phyloP scores from a whole-genome alignment of 2,888 invertebrate species.

The Scelioninae gen. 1 region DNA sequence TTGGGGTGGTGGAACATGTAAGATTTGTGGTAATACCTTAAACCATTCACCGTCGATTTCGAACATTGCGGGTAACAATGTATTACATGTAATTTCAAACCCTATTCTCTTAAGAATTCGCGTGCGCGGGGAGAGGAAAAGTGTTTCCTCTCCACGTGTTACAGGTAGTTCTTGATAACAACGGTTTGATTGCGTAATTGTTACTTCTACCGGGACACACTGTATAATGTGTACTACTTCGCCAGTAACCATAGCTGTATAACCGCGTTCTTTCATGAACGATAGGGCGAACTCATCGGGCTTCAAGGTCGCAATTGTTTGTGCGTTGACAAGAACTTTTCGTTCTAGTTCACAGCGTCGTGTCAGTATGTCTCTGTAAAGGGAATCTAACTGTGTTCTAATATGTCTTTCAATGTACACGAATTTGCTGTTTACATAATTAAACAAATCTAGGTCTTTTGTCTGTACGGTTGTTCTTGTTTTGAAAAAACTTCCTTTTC shows the following conservation, averaged over 20 bases:
- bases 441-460: constrained; percentile 61
- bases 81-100: constrained; percentile 59
- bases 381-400: constrained; percentile 53
- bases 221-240: constrained; percentile 69
- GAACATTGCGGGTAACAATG: constrained; percentile 65
- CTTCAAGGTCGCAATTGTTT: neutral
- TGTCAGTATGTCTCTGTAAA: constrained; percentile 70
- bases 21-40: too few relatives aligned
- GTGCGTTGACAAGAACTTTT: neutral
- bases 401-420: constrained; percentile 74
- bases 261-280: neutral
- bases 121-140: constrained; percentile 71
- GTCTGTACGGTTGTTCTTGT: neutral
- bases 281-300: too few relatives aligned
- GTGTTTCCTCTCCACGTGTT: constrained; percentile 12
- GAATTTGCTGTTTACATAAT: too few relatives aligned
- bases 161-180: constrained; percentile 39
- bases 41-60: too few relatives aligned
- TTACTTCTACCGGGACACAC: too few relatives aligned
- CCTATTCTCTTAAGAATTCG: too few relatives aligned
- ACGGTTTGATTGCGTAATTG: too few relatives aligned
- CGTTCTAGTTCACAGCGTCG: constrained; percentile 66
- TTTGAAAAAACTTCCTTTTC: too few relatives aligned
- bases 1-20: too few relatives aligned
- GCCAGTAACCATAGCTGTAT: neutral